Percentiles rank a stretch among this genome's conserved stretches.
Evolutionary conservation across 2,888 invertebrate species (phyloP).

Genomic region (Zygothrica quintamaculata): DNA sequence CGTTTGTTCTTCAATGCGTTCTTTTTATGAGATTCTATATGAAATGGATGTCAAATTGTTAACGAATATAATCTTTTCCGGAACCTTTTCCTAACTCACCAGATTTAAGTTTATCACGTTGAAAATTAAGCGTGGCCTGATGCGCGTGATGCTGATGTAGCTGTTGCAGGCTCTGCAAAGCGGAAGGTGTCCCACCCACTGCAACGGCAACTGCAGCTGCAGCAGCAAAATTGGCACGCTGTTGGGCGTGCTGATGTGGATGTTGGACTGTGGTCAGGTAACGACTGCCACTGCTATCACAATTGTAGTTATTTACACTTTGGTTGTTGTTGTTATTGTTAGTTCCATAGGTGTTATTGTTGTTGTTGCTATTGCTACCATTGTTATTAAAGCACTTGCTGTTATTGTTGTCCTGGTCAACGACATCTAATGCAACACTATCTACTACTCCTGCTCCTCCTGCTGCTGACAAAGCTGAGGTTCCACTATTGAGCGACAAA

Average conservation of each 20-base stretch:
- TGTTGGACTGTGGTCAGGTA: slow-evolving; percentile 71
- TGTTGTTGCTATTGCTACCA: slow-evolving; percentile 49
- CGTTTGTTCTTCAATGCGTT: slow-evolving; percentile 89
- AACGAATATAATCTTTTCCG: background rate
- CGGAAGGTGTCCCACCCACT: slow-evolving; percentile 80
- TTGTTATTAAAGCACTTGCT: slow-evolving; percentile 52
- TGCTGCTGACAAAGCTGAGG: slow-evolving; percentile 20
- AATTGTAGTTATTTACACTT: slow-evolving; percentile 82
- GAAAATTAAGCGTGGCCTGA: slow-evolving; percentile 78
- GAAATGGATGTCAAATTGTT: too few relatives aligned
- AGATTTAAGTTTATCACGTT: slow-evolving; percentile 82
- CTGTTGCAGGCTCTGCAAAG: slow-evolving; percentile 84
- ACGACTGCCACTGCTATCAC: slow-evolving; percentile 80
- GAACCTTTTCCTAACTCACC: too few relatives aligned
- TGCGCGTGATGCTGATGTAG: slow-evolving; percentile 84
- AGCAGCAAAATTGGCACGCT: slow-evolving; percentile 66
- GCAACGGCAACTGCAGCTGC: slow-evolving; percentile 73
- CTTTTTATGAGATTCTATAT: slow-evolving; percentile 84
- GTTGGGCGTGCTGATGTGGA: slow-evolving; percentile 53
- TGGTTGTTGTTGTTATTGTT: slow-evolving; percentile 49
- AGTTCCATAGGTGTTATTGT: slow-evolving; percentile 48
- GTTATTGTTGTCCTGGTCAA: slow-evolving; percentile 63
- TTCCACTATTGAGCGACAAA: slow-evolving; percentile 82
- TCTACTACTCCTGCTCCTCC: slow-evolving; percentile 35
- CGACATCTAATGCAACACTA: slow-evolving; percentile 28